Conservation (phyloP, 2,113 vertebrate genomes). For the Lasiurus borealis region DNA sequence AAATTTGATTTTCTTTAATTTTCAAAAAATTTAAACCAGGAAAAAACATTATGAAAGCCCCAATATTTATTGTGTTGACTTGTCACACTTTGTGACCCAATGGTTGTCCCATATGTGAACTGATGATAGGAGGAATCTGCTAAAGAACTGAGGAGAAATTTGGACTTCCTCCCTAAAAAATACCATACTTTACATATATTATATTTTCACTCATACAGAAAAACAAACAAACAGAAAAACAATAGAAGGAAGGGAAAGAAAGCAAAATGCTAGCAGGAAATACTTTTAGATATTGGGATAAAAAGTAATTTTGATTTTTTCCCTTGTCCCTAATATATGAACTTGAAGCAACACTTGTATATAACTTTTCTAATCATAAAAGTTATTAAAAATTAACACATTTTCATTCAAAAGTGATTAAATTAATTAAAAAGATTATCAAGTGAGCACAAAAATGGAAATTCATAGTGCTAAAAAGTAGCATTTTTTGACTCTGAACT, state of each 20-base stretch:
- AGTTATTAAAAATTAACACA: slow-evolving; percentile 68
- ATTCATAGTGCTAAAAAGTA: slow-evolving; percentile 73
- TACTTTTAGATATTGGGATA: background rate
- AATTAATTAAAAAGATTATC: slow-evolving; percentile 75
- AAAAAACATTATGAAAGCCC: background rate
- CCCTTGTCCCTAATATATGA: slow-evolving; percentile 52
- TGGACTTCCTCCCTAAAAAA: background rate
- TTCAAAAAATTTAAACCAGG: background rate
- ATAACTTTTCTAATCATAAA: slow-evolving; percentile 60
- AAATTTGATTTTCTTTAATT: slow-evolving; percentile 36
- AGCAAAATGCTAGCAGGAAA: background rate
- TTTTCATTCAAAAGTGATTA: slow-evolving; percentile 77
- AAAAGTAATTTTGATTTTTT: slow-evolving; percentile 23
- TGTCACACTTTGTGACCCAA: background rate
- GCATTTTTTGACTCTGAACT: slow-evolving; percentile 58
- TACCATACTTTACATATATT: background rate
- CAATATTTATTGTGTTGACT: slow-evolving; percentile 24
- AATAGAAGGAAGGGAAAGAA: background rate
- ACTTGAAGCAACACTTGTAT: slow-evolving; percentile 11
- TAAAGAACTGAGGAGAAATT: slow-evolving; percentile 9
- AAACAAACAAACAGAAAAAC: background rate
- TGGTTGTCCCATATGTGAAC: background rate
- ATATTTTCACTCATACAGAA: background rate
- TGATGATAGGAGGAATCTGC: background rate
- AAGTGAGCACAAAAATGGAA: slow-evolving; percentile 74